These are phyloP conservation scores for Subacronicta megacephala DNA, from an alignment of 2,888 invertebrate species.

Conservation along the genomic window DNA sequence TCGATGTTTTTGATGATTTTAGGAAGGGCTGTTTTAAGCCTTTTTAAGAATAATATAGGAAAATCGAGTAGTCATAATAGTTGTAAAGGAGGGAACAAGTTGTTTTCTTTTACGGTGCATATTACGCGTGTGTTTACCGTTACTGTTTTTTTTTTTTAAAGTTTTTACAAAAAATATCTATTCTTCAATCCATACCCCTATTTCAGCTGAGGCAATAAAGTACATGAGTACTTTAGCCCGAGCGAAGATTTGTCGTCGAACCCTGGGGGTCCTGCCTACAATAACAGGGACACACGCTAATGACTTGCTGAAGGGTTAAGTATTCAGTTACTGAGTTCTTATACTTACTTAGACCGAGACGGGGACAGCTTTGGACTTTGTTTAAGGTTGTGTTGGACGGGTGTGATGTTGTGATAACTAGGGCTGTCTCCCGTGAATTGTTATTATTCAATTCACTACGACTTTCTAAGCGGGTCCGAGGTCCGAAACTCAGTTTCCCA, in stretches of 20 bases:
- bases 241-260: conserved; percentile 51
- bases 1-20: no score
- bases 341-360: conserved; percentile 19
- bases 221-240: conserved; percentile 46
- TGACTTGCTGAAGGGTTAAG: conserved; percentile 51
- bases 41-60: no score
- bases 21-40: no score
- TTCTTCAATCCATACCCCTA: conserved; percentile 27
- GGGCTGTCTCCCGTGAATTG: background rate
- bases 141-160: no score
- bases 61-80: no score
- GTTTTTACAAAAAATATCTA: background rate
- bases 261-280: conserved; percentile 30
- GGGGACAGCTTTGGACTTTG: conserved; percentile 6
- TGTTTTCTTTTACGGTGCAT: no score
- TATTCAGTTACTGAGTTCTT: conserved; percentile 39
- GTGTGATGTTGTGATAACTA: background rate
- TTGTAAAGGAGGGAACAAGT: no score
- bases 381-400: background rate
- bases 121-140: no score
- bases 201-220: conserved; percentile 41
- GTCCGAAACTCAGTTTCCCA: no score
- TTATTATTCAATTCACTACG: no score
- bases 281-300: conserved; percentile 50
- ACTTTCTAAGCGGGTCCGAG: no score